phyloP scores from a whole-genome alignment of 2,113 vertebrate species.

The Gallinago media region DNA sequence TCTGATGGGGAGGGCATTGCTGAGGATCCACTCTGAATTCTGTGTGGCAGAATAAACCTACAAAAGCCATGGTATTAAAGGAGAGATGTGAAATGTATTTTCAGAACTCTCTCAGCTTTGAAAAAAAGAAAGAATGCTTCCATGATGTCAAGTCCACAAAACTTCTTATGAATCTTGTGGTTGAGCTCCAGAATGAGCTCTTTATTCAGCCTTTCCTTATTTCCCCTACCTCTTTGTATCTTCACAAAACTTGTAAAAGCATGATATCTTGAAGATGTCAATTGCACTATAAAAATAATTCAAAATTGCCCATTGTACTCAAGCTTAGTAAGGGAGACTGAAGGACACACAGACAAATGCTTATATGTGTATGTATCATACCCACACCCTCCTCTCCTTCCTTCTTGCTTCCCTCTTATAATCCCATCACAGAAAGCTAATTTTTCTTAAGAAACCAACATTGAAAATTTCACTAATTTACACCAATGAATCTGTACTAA shows the following conservation, averaged over 20 bases:
- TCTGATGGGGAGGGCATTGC: not conserved
- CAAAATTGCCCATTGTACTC: not conserved
- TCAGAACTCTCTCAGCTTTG: not conserved
- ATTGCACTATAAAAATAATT: not conserved
- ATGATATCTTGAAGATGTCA: not conserved
- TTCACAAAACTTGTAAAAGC: not conserved
- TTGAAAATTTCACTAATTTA: not conserved
- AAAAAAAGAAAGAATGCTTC: not conserved
- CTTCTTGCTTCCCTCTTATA: not conserved
- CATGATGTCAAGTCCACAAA: not conserved
- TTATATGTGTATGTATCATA: not conserved
- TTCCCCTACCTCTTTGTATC: not conserved
- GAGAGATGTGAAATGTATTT: not conserved
- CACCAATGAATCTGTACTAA: not conserved
- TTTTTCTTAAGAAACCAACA: not conserved
- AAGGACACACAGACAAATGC: not conserved
- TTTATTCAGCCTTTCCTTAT: not conserved
- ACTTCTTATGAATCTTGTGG: not conserved
- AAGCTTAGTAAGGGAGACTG: not conserved
- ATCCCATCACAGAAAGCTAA: not conserved
- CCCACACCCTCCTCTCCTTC: not conserved
- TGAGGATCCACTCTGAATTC: slow-evolving; percentile 10
- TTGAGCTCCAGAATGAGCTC: not conserved
- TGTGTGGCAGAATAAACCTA: not conserved
- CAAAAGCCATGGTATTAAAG: not conserved